Percentiles rank a stretch among this genome's conserved stretches.
These are phyloP conservation scores for Petrolisthes cinctipes DNA, from an alignment of 2,888 invertebrate genomes.

Conservation along the genomic window DNA sequence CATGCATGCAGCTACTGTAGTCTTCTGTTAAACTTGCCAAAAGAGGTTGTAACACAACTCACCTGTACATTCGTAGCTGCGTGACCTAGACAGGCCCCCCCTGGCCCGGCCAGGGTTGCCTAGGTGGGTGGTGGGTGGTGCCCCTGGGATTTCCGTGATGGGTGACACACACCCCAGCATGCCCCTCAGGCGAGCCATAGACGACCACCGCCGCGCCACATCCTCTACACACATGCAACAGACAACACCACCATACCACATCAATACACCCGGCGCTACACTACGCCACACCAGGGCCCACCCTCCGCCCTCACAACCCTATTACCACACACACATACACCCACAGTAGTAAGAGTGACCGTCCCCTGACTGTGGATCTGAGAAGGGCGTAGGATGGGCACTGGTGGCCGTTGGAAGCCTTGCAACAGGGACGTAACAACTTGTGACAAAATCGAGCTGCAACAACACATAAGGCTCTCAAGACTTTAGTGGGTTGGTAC, in stretches of 20 bases:
- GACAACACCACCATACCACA: constrained; percentile 59
- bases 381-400: constrained; percentile 8
- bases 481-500: constrained; percentile 53
- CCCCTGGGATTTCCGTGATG: constrained; percentile 54
- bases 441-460: constrained; percentile 52
- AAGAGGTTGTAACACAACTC: constrained; percentile 29
- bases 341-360: background rate
- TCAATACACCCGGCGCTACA: constrained; percentile 55
- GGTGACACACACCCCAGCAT: constrained; percentile 61
- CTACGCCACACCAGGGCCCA: constrained; percentile 50
- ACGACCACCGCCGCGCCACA: constrained; percentile 60
- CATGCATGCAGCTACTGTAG: background rate
- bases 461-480: constrained; percentile 59
- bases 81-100: constrained; percentile 54
- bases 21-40: background rate
- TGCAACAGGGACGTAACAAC: constrained; percentile 57
- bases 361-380: background rate
- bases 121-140: constrained; percentile 48
- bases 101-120: constrained; percentile 45
- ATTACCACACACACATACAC: background rate
- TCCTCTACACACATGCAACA: constrained; percentile 62
- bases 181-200: constrained; percentile 61
- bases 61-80: constrained; percentile 61
- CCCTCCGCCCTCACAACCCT: constrained; percentile 13
- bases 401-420: constrained; percentile 47